A percentile compares a stretch with the other conserved stretches of the same genome.
Conservation (phyloP, 2,888 invertebrate species). For the Tinea pellionella region DNA sequence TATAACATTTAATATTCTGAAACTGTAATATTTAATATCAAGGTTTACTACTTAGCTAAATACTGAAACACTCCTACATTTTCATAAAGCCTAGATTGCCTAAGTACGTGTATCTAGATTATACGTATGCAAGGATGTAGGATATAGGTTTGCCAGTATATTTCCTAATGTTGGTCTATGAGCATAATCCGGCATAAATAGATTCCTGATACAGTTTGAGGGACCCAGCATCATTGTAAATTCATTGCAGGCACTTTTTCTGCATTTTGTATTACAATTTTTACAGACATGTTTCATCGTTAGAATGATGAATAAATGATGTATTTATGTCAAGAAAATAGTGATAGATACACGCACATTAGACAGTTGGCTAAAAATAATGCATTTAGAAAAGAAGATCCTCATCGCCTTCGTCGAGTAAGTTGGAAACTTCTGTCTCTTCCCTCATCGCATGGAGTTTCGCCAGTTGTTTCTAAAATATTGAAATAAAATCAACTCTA, state of each 20-base stretch:
- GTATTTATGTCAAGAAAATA: too few relatives aligned
- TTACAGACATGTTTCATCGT: too few relatives aligned
- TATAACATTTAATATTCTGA: not conserved
- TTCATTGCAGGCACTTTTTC: too few relatives aligned
- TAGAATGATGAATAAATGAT: too few relatives aligned
- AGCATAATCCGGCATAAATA: too few relatives aligned
- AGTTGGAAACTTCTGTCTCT: constrained; percentile 70
- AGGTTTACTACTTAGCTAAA: not conserved
- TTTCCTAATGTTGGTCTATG: too few relatives aligned
- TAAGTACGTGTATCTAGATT: too few relatives aligned
- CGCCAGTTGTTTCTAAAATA: constrained; percentile 25
- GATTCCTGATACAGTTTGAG: too few relatives aligned
- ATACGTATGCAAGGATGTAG: too few relatives aligned
- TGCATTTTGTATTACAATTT: too few relatives aligned
- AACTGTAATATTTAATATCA: not conserved
- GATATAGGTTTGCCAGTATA: too few relatives aligned
- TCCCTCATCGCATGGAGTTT: constrained; percentile 27
- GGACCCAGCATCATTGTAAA: too few relatives aligned
- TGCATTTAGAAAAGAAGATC: constrained; percentile 84
- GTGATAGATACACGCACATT: not conserved
- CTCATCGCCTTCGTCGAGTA: constrained; percentile 90
- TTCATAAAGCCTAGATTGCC: not conserved
- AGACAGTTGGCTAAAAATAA: not conserved
- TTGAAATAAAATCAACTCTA: constrained; percentile 4
- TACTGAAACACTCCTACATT: not conserved